Evolutionary conservation across 92 coral and sea anemone genomes (phyloP).

Genomic region (Actinostola sp.): DNA sequence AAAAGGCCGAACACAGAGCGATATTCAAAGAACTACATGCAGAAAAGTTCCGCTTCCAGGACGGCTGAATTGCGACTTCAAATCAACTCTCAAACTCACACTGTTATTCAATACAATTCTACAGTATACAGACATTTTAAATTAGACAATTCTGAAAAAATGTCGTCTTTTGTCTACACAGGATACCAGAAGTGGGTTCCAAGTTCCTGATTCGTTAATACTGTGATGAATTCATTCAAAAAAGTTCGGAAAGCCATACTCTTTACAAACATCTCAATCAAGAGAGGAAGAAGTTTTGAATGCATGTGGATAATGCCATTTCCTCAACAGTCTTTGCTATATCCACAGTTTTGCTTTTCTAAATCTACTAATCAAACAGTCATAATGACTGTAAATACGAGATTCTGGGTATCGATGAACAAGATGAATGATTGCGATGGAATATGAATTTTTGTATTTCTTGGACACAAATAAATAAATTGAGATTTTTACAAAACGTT

Average conservation of each 20-base stretch:
- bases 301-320: background rate
- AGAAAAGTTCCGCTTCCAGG: too few species aligned
- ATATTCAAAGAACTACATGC: too few species aligned
- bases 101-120: too few species aligned
- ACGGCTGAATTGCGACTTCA: too few species aligned
- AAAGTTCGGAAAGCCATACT: background rate
- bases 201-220: background rate
- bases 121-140: conserved; percentile 8
- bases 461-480: too few species aligned
- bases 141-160: background rate
- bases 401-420: too few species aligned
- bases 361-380: background rate
- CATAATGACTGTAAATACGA: background rate
- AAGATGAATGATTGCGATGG: too few species aligned
- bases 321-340: background rate
- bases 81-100: too few species aligned
- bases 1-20: too few species aligned
- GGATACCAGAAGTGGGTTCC: background rate
- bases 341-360: background rate
- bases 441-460: too few species aligned
- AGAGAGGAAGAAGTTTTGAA: background rate
- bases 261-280: conserved; percentile 7
- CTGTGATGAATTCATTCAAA: background rate
- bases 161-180: conserved; percentile 6
- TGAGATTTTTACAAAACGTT: too few species aligned